These are phyloP conservation scores for Drosophila jambulina DNA, from an alignment of 1,140 invertebrate species.

Conservation along the genomic window DNA sequence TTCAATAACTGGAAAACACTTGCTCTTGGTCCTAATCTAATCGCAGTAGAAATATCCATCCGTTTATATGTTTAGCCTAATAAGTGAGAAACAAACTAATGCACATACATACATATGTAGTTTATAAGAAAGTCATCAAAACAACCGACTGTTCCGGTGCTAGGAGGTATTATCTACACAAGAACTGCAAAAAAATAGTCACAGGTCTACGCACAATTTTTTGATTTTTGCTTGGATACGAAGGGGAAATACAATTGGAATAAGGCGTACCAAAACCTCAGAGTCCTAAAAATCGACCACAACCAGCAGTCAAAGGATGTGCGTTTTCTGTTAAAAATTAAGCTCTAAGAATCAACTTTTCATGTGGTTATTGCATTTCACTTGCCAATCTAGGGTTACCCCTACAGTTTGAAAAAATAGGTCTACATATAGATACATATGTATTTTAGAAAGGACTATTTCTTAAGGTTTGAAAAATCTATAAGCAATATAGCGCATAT, in stretches of 20 bases:
- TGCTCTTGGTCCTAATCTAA: conserved; percentile 9
- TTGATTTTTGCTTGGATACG: neutral
- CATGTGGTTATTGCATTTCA: neutral
- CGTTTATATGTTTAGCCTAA: conserved; percentile 4
- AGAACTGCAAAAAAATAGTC: neutral
- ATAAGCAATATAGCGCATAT: no score
- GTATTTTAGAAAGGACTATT: neutral
- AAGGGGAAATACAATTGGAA: neutral
- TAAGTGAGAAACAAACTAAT: neutral
- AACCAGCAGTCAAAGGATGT: conserved; percentile 20
- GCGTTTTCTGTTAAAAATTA: conserved; percentile 16
- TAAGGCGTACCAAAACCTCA: conserved; percentile 10
- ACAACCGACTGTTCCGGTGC: neutral
- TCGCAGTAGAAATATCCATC: conserved; percentile 23
- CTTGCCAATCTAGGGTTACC: neutral
- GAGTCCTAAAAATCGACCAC: conserved; percentile 4
- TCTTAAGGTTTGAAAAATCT: no score
- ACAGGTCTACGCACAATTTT: conserved; percentile 2
- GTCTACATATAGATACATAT: neutral
- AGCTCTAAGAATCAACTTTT: neutral
- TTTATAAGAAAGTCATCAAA: neutral
- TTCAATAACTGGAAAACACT: conserved; percentile 10
- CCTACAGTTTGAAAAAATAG: neutral
- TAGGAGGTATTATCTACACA: neutral
- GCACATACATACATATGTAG: neutral